Percentiles rank a stretch among this genome's conserved stretches.
Conservation (phyloP, 1,140 invertebrate species). For the Popillia japonica region DNA sequence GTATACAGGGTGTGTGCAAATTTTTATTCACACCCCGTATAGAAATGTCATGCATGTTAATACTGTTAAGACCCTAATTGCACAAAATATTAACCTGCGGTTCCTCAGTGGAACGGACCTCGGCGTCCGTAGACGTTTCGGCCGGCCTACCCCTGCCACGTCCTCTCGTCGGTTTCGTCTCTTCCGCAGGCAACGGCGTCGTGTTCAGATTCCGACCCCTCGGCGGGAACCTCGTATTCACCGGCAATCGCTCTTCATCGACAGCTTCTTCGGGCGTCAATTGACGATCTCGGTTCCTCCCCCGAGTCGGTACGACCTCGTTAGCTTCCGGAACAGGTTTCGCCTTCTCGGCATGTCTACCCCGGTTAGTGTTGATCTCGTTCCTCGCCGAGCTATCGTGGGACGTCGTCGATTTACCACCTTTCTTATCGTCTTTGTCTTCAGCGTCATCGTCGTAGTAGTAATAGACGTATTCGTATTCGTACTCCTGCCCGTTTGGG, state of each 20-base stretch:
- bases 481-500: constrained; percentile 89
- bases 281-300: constrained; percentile 67
- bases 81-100: constrained; percentile 53
- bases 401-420: constrained; percentile 58
- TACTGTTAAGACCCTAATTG: background rate
- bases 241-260: constrained; percentile 73
- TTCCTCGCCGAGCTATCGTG: constrained; percentile 68
- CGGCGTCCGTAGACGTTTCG: constrained; percentile 47
- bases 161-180: constrained; percentile 58
- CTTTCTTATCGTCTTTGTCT: constrained; percentile 48
- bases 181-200: constrained; percentile 57
- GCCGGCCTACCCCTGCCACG: constrained; percentile 63
- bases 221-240: constrained; percentile 81
- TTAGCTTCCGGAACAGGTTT: constrained; percentile 68
- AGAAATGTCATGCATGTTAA: constrained; percentile 23
- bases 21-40: too few relatives aligned
- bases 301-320: constrained; percentile 70
- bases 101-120: constrained; percentile 55
- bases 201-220: constrained; percentile 70
- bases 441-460: constrained; percentile 83
- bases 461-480: constrained; percentile 91
- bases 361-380: constrained; percentile 60
- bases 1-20: background rate
- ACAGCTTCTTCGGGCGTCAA: constrained; percentile 66
- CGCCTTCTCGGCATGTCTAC: constrained; percentile 72